Evolutionary conservation across 2,888 invertebrate genomes (phyloP).

Genomic region (Catocala fraxini): DNA sequence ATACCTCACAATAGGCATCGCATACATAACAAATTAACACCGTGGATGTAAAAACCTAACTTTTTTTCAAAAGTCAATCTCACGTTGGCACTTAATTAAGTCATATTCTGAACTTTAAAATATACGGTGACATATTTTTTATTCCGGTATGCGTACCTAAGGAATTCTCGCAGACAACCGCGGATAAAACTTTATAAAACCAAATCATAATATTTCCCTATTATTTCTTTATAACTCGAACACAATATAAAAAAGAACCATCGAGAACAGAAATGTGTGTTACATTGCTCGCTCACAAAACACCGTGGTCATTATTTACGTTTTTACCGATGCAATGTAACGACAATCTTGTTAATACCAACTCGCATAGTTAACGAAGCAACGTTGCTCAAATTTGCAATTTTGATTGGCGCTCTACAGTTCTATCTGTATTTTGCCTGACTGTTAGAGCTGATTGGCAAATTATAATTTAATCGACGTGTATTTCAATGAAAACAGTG

Average conservation of each 20-base stretch:
- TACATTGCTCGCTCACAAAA: constrained; percentile 31
- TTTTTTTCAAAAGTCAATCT: too few relatives aligned
- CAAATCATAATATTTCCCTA: too few relatives aligned
- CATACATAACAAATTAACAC: too few relatives aligned
- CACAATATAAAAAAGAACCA: background rate
- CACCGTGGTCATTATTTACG: constrained; percentile 46
- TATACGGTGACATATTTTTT: too few relatives aligned
- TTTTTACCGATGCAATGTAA: constrained; percentile 57
- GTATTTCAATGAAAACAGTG: constrained; percentile 55
- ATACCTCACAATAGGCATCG: too few relatives aligned
- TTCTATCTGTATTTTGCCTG: constrained; percentile 60
- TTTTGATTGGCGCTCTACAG: constrained; percentile 78
- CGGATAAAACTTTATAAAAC: too few relatives aligned
- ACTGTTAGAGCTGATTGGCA: constrained; percentile 66
- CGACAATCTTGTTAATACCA: constrained; percentile 64
- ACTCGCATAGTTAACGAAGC: constrained; percentile 78
- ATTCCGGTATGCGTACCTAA: too few relatives aligned
- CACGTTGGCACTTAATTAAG: too few relatives aligned
- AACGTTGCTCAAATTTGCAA: constrained; percentile 79
- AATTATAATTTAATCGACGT: constrained; percentile 69
- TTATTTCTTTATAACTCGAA: too few relatives aligned
- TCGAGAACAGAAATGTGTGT: background rate
- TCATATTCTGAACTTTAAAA: too few relatives aligned
- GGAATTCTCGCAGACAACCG: too few relatives aligned
- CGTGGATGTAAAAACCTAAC: too few relatives aligned